Base-by-base conservation (phyloP, 92 coral and sea anemone species). In the Zoanthus sansibaricus region DNA sequence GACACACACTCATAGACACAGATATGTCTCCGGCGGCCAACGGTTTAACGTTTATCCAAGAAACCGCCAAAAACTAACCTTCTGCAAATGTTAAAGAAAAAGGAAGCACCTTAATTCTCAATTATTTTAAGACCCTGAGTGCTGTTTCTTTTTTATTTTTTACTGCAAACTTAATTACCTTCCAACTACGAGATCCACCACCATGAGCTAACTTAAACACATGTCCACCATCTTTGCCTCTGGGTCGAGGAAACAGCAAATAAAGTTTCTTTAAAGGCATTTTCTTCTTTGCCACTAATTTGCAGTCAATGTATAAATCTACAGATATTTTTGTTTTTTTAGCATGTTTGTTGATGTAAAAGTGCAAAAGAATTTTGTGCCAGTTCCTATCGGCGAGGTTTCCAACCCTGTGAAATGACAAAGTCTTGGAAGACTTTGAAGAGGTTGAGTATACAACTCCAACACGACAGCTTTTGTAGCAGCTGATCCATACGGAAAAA, bases 301-400 rank as follows among this genome's bases (percentile, higher is more conserved):
- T 89, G 64, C 99, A 96, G 76, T 93, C 98, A 20, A 93, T 88
- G 75, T 71, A 96, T 75, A 96, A 62, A 5, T 92, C 87, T 5
- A 90, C 97, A 8, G 82, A 77, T 10, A 86, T 15, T 69, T 89
- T 88, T 64, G 77, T 68, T 18, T 86, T 90, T 15, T 82, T 91
- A 42, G 83, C 84, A 83, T 88, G 88, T 25, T 79, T 88, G n/a
- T 25, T 6, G n/a, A 92, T 86, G 52, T 90, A 92, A 52, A 96
- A 55, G 15, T 82, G 92, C 10, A 96, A 91, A 9, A 90, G 90
- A 21, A 94, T 62, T 67, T 93, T 95, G 89, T 96, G 99, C 99
- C 99, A 96, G 66, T 77, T 86, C 45, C 91, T 92, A 72, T 96
- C 94, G 17, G 94, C 85, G 45, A 96, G 32, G 18, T 89, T 78